Evolutionary conservation across 2,888 invertebrate species (phyloP).

Genomic region (Drosophila yooni): DNA sequence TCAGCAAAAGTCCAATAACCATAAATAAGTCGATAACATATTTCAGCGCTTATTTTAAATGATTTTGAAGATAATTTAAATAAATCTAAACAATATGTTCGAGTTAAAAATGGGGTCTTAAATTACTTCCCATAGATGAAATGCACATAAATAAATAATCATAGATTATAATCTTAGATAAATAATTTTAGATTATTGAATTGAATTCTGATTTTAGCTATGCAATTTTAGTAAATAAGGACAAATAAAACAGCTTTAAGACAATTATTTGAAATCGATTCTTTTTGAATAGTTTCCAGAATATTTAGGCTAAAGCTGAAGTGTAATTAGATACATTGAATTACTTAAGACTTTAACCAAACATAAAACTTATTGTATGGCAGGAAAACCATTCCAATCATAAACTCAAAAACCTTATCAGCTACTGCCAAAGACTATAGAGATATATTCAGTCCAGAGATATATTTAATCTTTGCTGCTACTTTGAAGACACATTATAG

Average conservation of each 20-base stretch:
- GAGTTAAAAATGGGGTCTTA: background rate
- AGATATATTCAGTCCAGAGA: background rate
- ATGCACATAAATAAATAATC: background rate
- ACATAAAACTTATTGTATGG: background rate
- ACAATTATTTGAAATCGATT: background rate
- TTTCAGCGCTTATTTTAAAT: background rate
- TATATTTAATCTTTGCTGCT: background rate
- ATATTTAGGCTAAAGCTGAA: background rate
- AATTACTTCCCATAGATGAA: background rate
- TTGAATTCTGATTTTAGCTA: no score
- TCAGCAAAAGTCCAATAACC: background rate
- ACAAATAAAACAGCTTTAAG: accelerated
- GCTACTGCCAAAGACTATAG: background rate
- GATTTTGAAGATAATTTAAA: background rate
- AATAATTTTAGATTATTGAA: background rate
- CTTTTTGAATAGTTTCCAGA: background rate
- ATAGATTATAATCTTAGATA: background rate
- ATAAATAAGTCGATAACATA: background rate
- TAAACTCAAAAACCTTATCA: background rate
- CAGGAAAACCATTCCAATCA: background rate
- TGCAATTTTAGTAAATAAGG: background rate
- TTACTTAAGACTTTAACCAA: background rate
- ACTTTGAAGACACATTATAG: background rate
- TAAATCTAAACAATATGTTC: accelerated
- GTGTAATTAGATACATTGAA: background rate